Base-by-base conservation (phyloP, 2,797 vertebrate genomes). In the Melanogrammus aeglefinus region DNA sequence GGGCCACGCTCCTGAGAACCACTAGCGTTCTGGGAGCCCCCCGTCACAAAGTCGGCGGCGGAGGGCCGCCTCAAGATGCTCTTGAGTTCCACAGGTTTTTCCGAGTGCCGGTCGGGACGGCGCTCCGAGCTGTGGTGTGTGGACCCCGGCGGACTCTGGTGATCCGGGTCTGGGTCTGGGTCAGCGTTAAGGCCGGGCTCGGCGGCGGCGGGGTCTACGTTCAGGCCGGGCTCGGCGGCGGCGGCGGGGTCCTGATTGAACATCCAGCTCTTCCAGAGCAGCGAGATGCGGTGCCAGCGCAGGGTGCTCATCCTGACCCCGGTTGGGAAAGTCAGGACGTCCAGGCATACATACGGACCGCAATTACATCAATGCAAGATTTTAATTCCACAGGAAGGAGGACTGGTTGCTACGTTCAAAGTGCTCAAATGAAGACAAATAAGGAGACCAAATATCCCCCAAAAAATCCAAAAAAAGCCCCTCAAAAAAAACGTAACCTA, bases 261-360 rank as follows among this genome's bases (percentile, higher is more conserved):
- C 88, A 96, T 92, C 96, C 96, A 97, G 88, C 91, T 96, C 92
- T 94, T 96, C 96, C 96, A 97, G 84, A 95, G 84, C 79, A 84
- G 73, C 2, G 94, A 96, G 41, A 97, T 92, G 80, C 94, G 95
- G 82, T 95, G 94, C 84, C 96, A 92, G 81, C 89, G 94, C 80
- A 95, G 77, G 73, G 94, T 91, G 88, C 86, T 96, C 96, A 97
- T 97, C 90, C 41, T 82, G 89, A 91, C 74, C 31, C 75, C 3
- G 81, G 88, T 87, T 88, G 88, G 88, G 89, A 78, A 47, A 85
- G 86, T 77, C 86, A 85, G 80, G 88, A 69, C 3, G 88, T 78
- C 79, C 83, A 90, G 78, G 10, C 82, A 87, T 88, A 86, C 86
- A 86, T 21, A 18, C 4, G 18, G 18, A 18, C 75, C 81, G 75